Evolutionary conservation across 2,113 vertebrate species (phyloP), one percentile per base, ranked within the genome.

Genomic region (Barnardius zonarius): DNA sequence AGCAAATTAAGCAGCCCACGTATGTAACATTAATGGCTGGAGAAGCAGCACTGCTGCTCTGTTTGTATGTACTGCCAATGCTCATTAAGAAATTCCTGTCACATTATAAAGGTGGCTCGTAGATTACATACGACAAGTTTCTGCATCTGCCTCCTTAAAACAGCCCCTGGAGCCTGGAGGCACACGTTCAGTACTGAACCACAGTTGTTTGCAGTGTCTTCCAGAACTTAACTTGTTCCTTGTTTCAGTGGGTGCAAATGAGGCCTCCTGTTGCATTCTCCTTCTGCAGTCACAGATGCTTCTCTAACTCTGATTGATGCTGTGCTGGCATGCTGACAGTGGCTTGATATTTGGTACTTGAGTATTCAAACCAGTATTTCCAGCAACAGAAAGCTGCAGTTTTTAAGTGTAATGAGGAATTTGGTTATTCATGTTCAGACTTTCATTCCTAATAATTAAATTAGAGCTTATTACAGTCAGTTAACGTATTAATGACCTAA

Each of bases 1-100:
- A 91, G 82, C 83, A 48, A 92, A 92, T 87, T 17, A 86, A 92
- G 75, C 91, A 92, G 83, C 75, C 88, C 72, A 68, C 2, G 0
- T 23, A 90, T 94, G 94, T 16, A 95, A 92, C 93, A 92, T 95
- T 96, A 81, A 97, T 97, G 95, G 75, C 72, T 72, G 78, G 81
- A 82, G 92, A 16, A 79, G 86, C 88, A 88, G 84, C 76, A 17
- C 75, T 13, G 83, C 87, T 62, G 1, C 77, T 66, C 15, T 89
- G 81, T 67, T 39, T 87, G 86, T 92, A 61, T 91, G 95, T 51
- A 1, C 92, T 96, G 96, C 90, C 93, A 90, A 7, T 30, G 92
- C 75, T 90, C 39, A 3, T 88, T 91, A 91, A 61, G 88, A 46
- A 68, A 39, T 57, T 14, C 73, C 88, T 55, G 30, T 48, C 83